phyloP scores from a whole-genome alignment of 2,797 vertebrate species.

The Schizothorax lantsangensis region DNA sequence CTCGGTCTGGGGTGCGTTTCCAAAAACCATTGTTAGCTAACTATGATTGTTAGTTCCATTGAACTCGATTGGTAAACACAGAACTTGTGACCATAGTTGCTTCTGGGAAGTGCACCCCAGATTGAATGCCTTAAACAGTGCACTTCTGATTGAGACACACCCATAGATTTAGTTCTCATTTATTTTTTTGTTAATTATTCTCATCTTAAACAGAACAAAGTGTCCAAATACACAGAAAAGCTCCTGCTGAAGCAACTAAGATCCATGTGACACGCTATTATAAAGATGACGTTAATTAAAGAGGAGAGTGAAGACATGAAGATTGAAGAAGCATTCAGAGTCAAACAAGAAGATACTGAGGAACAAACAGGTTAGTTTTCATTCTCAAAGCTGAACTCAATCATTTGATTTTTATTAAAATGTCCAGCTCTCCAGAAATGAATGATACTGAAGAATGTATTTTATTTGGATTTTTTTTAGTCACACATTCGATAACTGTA shows the following conservation, averaged over 20 bases:
- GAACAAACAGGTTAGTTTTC: background rate
- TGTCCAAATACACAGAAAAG: background rate
- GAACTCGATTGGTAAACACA: too few species aligned
- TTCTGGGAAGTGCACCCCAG: too few species aligned
- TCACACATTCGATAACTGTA: too few species aligned
- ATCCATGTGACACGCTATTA: background rate
- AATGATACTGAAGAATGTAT: too few species aligned
- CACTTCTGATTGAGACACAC: too few species aligned
- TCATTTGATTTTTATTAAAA: background rate
- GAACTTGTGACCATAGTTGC: too few species aligned
- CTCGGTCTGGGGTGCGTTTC: too few species aligned
- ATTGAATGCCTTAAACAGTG: too few species aligned
- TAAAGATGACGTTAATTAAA: conserved; percentile 3
- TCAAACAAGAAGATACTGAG: background rate
- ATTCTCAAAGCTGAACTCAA: background rate
- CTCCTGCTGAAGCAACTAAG: background rate
- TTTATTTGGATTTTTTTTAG: too few species aligned
- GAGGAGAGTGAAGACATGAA: background rate
- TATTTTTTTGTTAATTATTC: background rate
- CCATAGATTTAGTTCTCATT: too few species aligned
- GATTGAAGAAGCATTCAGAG: background rate
- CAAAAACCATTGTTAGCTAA: too few species aligned
- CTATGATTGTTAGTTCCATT: too few species aligned
- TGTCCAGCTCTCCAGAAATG: background rate
- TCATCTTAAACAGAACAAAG: background rate